Evolutionary conservation across 2,113 vertebrate species (phyloP).

Genomic region (Pteruthius melanotis): DNA sequence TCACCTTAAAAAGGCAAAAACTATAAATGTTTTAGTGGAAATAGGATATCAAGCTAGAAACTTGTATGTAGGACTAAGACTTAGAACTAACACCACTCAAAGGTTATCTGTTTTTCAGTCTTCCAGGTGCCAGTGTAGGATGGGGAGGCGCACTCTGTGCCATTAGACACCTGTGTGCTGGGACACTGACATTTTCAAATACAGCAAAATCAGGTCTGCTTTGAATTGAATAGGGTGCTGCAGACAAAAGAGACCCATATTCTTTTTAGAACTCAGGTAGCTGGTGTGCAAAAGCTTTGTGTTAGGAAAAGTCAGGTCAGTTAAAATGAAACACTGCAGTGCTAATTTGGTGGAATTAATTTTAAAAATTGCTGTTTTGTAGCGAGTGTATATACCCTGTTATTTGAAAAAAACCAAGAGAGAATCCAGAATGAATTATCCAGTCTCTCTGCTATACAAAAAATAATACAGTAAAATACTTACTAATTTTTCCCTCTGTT

Average conservation of each 20-base stretch:
- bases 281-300: not conserved
- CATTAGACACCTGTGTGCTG: not conserved
- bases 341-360: constrained; percentile 19
- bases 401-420: constrained; percentile 26
- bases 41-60: not conserved
- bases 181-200: not conserved
- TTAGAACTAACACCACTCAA: not conserved
- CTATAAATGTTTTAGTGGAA: not conserved
- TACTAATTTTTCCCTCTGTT: constrained; percentile 3
- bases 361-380: constrained; percentile 34
- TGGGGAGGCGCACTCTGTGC: not conserved
- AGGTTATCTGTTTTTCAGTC: not conserved
- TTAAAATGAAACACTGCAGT: not conserved
- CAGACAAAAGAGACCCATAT: not conserved
- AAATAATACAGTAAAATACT: constrained; percentile 25
- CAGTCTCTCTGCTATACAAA: not conserved
- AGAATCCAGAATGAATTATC: constrained; percentile 2
- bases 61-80: not conserved
- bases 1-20: constrained; percentile 5
- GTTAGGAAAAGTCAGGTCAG: not conserved
- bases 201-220: not conserved
- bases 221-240: not conserved
- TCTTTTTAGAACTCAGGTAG: not conserved
- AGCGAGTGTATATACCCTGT: not conserved
- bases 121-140: not conserved